phyloP scores from a whole-genome alignment of 2,113 vertebrate species.

The Austrofundulus limnaeus region DNA sequence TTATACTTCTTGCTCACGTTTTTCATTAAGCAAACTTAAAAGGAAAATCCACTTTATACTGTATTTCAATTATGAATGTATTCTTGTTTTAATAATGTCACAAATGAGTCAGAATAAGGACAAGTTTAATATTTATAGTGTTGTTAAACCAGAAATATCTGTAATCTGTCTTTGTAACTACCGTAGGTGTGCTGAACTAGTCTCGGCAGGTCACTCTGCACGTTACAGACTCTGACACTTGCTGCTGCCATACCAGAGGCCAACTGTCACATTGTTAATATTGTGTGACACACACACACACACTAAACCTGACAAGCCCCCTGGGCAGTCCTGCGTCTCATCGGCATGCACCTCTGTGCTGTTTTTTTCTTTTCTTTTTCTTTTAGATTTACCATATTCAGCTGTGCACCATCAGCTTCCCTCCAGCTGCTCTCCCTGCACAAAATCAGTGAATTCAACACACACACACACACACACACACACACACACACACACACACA shows the following conservation, averaged over 20 bases:
- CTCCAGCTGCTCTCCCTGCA: slow-evolving; percentile 13
- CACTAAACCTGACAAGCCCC: slow-evolving; percentile 2
- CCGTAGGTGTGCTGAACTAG: slow-evolving; percentile 16
- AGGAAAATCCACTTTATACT: too few relatives aligned
- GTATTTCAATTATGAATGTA: too few relatives aligned
- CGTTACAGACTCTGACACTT: slow-evolving; percentile 50
- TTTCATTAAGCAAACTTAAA: too few relatives aligned
- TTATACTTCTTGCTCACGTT: too few relatives aligned
- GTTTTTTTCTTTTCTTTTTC: background rate
- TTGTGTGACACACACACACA: background rate
- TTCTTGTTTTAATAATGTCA: too few relatives aligned
- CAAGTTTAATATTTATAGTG: too few relatives aligned
- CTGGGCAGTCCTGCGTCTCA: background rate
- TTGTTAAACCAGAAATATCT: background rate
- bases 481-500: slow-evolving; percentile 4
- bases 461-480: background rate
- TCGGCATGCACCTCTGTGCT: background rate
- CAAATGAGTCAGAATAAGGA: too few relatives aligned
- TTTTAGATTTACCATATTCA: background rate
- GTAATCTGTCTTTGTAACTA: background rate
- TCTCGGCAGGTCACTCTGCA: slow-evolving; percentile 29
- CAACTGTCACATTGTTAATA: slow-evolving; percentile 37
- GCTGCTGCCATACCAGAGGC: slow-evolving; percentile 51
- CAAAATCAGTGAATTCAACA: slow-evolving; percentile 2
- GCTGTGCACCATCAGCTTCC: background rate